A percentile compares a stretch with the other conserved stretches of the same genome.
phyloP scores from a whole-genome alignment of 2,888 invertebrate species.

The Timema podura region DNA sequence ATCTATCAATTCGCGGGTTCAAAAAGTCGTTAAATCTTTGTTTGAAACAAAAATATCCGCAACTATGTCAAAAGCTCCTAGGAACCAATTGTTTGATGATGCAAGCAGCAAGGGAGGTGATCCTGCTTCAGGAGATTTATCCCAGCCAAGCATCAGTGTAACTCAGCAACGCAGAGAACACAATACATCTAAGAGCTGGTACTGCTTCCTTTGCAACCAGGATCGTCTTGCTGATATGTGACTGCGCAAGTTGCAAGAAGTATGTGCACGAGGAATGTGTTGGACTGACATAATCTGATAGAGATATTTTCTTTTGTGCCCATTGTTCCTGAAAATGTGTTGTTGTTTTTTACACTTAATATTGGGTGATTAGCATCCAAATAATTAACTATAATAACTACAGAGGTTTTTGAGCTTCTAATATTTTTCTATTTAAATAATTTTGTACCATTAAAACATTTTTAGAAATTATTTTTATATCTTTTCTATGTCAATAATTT shows the following conservation, averaged over 20 bases:
- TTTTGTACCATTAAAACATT: too few species aligned
- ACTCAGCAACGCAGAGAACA: conserved; percentile 3
- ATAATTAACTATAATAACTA: too few species aligned
- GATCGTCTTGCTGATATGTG: conserved; percentile 10
- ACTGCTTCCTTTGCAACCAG: conserved; percentile 12
- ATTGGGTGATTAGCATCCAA: too few species aligned
- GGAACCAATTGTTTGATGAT: neutral
- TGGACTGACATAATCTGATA: neutral
- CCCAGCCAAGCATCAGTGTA: too few species aligned
- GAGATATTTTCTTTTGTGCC: neutral
- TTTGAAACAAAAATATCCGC: neutral
- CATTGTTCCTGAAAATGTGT: neutral
- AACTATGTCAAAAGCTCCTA: neutral
- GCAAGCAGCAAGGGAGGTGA: neutral
- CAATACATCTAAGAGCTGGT: neutral
- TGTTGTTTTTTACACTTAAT: too few species aligned
- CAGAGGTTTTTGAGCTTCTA: too few species aligned
- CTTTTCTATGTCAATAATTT: too few species aligned
- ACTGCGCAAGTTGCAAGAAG: neutral
- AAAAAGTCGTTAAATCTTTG: conserved; percentile 12
- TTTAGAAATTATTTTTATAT: too few species aligned
- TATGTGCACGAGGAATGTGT: conserved; percentile 7
- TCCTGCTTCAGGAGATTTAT: neutral
- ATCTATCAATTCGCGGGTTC: conserved; percentile 6
- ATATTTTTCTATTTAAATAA: too few species aligned